These are phyloP conservation scores for Peromyscus attwateri DNA, from an alignment of 2,797 vertebrate genomes.

Conservation along the genomic window DNA sequence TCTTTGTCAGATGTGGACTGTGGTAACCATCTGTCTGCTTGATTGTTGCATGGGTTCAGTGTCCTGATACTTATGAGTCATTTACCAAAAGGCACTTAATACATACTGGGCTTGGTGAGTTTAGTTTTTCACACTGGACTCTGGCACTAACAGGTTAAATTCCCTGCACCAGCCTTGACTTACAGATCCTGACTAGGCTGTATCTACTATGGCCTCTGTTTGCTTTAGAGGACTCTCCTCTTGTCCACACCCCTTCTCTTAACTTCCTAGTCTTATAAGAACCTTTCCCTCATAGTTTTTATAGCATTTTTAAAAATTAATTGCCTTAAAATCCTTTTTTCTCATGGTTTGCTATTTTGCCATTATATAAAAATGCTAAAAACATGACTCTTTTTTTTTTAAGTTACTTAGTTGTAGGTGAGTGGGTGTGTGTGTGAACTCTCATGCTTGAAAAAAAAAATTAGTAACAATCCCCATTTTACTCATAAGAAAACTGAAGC, in stretches of 20 bases:
- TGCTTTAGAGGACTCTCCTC: neutral
- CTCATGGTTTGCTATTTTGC: neutral
- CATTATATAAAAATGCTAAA: neutral
- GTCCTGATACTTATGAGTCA: conserved; percentile 4
- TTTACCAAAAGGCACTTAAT: neutral
- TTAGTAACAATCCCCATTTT: neutral
- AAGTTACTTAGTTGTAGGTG: neutral
- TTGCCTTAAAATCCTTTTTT: neutral
- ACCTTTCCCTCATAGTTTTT: neutral
- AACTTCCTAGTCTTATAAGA: neutral
- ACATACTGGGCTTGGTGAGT: neutral
- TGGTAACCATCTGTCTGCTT: neutral
- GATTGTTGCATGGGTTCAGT: neutral
- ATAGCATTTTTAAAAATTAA: neutral
- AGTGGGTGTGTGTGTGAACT: neutral
- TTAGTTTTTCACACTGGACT: conserved; percentile 7
- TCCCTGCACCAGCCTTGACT: conserved; percentile 21
- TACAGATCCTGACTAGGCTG: conserved; percentile 50
- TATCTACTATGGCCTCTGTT: neutral
- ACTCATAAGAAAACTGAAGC: conserved; percentile 6
- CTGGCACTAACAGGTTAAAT: conserved; percentile 27
- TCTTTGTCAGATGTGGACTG: neutral
- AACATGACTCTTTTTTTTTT: neutral
- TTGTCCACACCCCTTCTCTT: neutral
- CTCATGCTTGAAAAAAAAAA: neutral